Percentiles rank a stretch among this genome's conserved stretches.
Conservation (phyloP, 2,113 vertebrate genomes). For the Tetraodon nigroviridis region DNA sequence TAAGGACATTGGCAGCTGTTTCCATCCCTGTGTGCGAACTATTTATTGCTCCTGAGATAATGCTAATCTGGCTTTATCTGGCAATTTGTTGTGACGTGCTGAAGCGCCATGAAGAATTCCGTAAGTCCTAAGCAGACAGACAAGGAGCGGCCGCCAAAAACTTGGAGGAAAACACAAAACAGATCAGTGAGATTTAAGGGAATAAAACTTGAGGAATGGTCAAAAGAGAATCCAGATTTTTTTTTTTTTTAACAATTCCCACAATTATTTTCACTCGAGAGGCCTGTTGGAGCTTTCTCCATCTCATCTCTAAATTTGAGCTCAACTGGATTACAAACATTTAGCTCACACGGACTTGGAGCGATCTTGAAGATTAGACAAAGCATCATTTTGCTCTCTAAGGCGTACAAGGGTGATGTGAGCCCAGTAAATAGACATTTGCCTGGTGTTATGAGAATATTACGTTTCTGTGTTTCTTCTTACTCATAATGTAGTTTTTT, state of each 20-base stretch:
- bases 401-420: background rate
- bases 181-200: slow-evolving; percentile 20
- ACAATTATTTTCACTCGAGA: slow-evolving; percentile 31
- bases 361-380: slow-evolving; percentile 16
- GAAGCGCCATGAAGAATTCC: slow-evolving; percentile 5
- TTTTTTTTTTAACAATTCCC: slow-evolving; percentile 16
- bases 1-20: slow-evolving; percentile 14
- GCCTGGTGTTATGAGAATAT: slow-evolving; percentile 9
- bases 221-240: slow-evolving; percentile 8
- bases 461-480: slow-evolving; percentile 7
- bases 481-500: background rate
- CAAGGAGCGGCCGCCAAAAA: background rate
- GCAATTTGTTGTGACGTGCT: background rate
- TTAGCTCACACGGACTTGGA: slow-evolving; percentile 6
- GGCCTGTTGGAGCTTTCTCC: slow-evolving; percentile 5
- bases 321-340: slow-evolving; percentile 29
- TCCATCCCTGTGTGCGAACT: background rate
- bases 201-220: slow-evolving; percentile 1
- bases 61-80: slow-evolving; percentile 27
- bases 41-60: slow-evolving; percentile 20
- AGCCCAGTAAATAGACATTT: background rate
- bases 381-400: background rate
- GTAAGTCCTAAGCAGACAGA: slow-evolving; percentile 3
- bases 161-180: slow-evolving; percentile 1
- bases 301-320: slow-evolving; percentile 34